Base-by-base conservation (phyloP, 2,888 invertebrate genomes). In the Sthenelais limicola region DNA sequence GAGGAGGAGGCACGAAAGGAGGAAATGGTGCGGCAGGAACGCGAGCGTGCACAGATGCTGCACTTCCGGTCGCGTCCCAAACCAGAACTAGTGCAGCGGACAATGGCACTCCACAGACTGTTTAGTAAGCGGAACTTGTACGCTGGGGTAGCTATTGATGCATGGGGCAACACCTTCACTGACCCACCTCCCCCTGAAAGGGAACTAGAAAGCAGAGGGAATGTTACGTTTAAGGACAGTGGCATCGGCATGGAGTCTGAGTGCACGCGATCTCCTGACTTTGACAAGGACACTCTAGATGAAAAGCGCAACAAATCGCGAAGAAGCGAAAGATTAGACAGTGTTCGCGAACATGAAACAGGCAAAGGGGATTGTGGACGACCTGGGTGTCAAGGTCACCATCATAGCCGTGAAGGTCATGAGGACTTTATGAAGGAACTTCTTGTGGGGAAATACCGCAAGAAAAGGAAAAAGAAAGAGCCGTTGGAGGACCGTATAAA, bases 381-480 rank as follows among this genome's bases (percentile, higher is more conserved):
- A 1, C 62, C 62, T 24, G 62, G 38, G 7, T 62, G 62, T 35
- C 38, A 35, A 15, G 38, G 38, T 2, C 62, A 62, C 7, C n/a
- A 18, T 2, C 15, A 28, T 4, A 43, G 12, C 2, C 38, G 28
- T 28, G 56, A 32, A 18, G 33, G 35, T 9, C 33, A 24, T 15
- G 38, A 38, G 1, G 68, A 52, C 67, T 68, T 73, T 48, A 73
- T 73, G 73, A 73, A 56, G 48, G 54, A 73, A n/a, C 43, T 73
- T 12, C 47, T 73, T 3, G 73, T 54, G 24, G 24, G 47, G 4
- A 73, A 73, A 24, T 30, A 32, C 33, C 3, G 49, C 7, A 68
- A 54, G 32, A 54, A 30, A 21, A 35, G 48, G 48, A 68, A 32
- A 30, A 68, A 49, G 35, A 56, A 56, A 32, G 35, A 48, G 43